Evolutionary conservation across 2,797 vertebrate species (phyloP), one percentile per base, ranked within the genome.

Genomic region (Syngnathus acus): DNA sequence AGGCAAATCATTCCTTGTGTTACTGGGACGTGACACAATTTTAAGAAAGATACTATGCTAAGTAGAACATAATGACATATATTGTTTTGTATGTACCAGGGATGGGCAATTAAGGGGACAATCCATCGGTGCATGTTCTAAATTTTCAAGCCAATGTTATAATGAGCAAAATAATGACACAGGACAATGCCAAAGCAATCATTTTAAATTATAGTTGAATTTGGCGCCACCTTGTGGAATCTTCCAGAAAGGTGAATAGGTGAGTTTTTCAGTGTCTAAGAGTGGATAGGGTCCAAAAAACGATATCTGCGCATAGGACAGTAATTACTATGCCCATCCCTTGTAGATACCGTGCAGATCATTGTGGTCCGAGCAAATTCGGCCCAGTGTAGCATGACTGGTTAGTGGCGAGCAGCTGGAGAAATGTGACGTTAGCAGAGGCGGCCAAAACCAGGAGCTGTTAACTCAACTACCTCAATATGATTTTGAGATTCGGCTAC

Each of bases 401-500:
- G 54, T 72, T 66, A 47, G n/a, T 40, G 21, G 68, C 77, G 77
- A 58, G 37, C 59, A 57, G 59, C 64, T 17, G 26, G 48, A 50
- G 65, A 66, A 65, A 79, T 83, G 85, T 71, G 79, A 71, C 73
- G 72, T 65, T 50, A 78, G 78, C 73, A 82, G 26, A 75, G 75
- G 55, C 76, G 43, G 55, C 69, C 69, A 38, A 62, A 55, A 65
- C 40, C 61, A 45, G 53, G 63, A 67, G 40, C 68, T 67, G 67
- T 65, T 73, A 74, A 74, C 70, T 57, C 67, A 65, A 83, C 76
- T 86, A 88, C 85, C 82, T 92, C 87, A 84, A 81, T 78, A 64
- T 78, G 71, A 75, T 86, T 78, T 76, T 76, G 66, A 67, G 82
- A 72, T 68, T 86, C 76, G 38, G 82, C 82, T 65, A 84, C n/a